Conservation (phyloP, 2,113 vertebrate genomes). For the Thunnus thynnus region DNA sequence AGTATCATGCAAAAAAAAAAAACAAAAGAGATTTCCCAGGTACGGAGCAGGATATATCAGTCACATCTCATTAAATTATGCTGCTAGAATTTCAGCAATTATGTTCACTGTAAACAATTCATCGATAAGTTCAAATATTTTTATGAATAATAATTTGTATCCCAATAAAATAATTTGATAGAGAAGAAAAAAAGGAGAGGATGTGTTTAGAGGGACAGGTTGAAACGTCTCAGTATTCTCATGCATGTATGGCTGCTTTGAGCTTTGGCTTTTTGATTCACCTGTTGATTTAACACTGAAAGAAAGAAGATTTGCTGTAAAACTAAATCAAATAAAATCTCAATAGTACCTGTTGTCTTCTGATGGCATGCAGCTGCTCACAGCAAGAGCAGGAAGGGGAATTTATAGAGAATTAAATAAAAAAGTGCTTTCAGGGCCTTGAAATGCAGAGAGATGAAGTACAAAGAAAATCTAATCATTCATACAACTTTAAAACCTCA, state of each 20-base stretch:
- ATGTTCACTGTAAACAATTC: constrained; percentile 51
- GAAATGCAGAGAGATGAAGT: constrained; percentile 29
- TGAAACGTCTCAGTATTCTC: constrained; percentile 17
- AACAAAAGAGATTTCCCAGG: constrained; percentile 41
- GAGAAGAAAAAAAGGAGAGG: constrained; percentile 9
- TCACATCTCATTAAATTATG: constrained; percentile 34
- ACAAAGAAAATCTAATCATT: constrained; percentile 3
- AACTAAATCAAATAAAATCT: constrained; percentile 28
- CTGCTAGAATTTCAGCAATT: constrained; percentile 27
- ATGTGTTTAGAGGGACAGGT: constrained; percentile 14
- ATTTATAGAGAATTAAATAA: constrained; percentile 22
- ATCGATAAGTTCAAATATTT: constrained; percentile 13
- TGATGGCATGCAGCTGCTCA: constrained; percentile 2
- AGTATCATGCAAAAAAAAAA: constrained; percentile 44
- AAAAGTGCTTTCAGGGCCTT: constrained; percentile 56
- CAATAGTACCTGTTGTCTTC: not conserved
- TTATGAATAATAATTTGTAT: constrained; percentile 19
- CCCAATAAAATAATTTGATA: constrained; percentile 5
- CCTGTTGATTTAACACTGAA: constrained; percentile 36
- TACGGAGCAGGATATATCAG: constrained; percentile 24
- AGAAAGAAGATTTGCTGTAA: constrained; percentile 13
- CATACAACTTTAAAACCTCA: constrained; percentile 9
- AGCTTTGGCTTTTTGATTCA: constrained; percentile 55
- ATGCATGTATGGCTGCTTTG: constrained; percentile 40
- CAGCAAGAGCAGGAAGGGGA: not conserved